Percentiles rank a stretch among this genome's conserved stretches.
Evolutionary conservation across 2,113 vertebrate genomes (phyloP).

Genomic region (Hippopotamus amphibius): DNA sequence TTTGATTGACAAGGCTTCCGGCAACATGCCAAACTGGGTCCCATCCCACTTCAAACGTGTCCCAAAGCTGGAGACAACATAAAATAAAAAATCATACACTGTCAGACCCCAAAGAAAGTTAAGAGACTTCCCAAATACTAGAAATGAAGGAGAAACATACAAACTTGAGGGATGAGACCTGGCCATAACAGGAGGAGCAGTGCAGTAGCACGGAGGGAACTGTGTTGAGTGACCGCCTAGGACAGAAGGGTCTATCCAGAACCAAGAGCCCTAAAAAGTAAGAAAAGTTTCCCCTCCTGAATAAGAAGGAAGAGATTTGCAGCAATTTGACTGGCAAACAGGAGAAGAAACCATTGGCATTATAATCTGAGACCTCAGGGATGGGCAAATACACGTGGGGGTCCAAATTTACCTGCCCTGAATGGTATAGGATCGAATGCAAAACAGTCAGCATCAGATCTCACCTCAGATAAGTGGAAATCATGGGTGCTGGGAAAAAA

Average conservation of each 20-base stretch:
- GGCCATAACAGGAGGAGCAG: neutral
- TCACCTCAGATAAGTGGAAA: neutral
- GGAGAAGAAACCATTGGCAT: neutral
- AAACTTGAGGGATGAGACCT: neutral
- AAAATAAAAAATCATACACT: neutral
- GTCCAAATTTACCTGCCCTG: neutral
- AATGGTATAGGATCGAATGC: neutral
- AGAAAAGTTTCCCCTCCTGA: neutral
- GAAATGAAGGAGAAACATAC: neutral
- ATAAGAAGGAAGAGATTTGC: neutral
- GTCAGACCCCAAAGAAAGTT: neutral
- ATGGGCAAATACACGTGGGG: neutral
- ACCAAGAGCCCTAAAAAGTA: neutral
- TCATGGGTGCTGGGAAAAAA: neutral
- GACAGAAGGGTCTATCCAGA: neutral
- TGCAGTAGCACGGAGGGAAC: neutral
- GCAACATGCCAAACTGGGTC: neutral
- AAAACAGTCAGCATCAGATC: neutral
- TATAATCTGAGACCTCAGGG: neutral
- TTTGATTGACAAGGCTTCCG: neutral
- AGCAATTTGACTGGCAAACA: neutral
- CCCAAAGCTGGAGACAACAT: neutral
- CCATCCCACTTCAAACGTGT: neutral
- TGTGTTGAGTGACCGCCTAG: neutral
- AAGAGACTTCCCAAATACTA: no score